Percentiles rank a stretch among this genome's conserved stretches.
These are phyloP conservation scores for Arvicanthis niloticus DNA, from an alignment of 2,113 vertebrate genomes.

Conservation along the genomic window DNA sequence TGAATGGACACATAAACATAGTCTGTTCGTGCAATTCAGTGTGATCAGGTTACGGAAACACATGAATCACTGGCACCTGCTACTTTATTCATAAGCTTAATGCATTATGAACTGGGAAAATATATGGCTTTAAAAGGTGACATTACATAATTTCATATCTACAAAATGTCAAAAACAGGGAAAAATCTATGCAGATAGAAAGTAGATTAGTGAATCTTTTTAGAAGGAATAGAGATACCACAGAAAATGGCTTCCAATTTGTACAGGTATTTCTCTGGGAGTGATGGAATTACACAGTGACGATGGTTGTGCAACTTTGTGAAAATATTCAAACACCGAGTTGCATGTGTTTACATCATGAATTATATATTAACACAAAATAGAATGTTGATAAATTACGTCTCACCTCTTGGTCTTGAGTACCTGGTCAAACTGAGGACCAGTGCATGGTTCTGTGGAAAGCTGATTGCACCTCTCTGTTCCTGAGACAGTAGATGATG, in stretches of 20 bases:
- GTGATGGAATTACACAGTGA: not conserved
- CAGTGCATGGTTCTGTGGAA: not conserved
- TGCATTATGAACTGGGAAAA: not conserved
- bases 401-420: not conserved
- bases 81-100: not conserved
- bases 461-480: constrained; percentile 74
- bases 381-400: not conserved
- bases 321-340: not conserved
- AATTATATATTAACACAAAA: not conserved
- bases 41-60: not conserved
- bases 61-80: not conserved
- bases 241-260: not conserved
- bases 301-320: not conserved
- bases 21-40: not conserved
- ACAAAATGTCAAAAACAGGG: not conserved
- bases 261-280: not conserved
- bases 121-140: not conserved
- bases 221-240: not conserved
- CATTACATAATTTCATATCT: not conserved
- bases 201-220: not conserved
- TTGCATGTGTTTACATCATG: not conserved
- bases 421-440: not conserved
- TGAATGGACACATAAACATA: not conserved
- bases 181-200: not conserved
- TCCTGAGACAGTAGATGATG: constrained; percentile 76